These are phyloP conservation scores for Coracias cyanogaster DNA, from an alignment of 2,797 vertebrate genomes.

Conservation along the genomic window DNA sequence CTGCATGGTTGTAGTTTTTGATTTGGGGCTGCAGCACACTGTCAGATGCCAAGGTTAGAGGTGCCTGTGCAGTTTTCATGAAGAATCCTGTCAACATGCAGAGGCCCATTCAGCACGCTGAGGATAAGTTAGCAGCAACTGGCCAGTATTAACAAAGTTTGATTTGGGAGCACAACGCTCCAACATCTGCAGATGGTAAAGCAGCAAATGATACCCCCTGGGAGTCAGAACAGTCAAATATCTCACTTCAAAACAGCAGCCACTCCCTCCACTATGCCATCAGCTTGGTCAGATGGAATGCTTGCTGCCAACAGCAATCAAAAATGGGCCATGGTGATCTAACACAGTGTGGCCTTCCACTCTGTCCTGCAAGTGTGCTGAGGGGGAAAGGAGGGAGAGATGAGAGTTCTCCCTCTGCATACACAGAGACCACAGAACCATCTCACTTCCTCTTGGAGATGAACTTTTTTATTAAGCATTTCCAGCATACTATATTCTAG, in stretches of 20 bases:
- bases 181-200: neutral
- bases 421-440: neutral
- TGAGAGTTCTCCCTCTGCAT: neutral
- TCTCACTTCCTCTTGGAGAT: neutral
- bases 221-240: neutral
- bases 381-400: neutral
- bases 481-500: neutral
- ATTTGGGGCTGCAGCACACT: neutral
- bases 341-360: neutral
- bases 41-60: neutral
- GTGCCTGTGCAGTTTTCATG: neutral
- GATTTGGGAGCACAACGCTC: neutral
- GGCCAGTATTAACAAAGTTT: neutral
- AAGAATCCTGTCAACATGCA: neutral
- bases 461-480: neutral
- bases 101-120: neutral
- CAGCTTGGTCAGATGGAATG: neutral
- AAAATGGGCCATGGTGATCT: neutral
- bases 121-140: neutral
- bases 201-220: neutral
- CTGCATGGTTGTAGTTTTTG: neutral
- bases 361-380: neutral
- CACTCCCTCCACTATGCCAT: neutral
- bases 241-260: neutral
- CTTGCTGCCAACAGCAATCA: neutral